Evolutionary conservation across 2,888 invertebrate genomes (phyloP).

Genomic region (Caenorhabditis macrosperma): DNA sequence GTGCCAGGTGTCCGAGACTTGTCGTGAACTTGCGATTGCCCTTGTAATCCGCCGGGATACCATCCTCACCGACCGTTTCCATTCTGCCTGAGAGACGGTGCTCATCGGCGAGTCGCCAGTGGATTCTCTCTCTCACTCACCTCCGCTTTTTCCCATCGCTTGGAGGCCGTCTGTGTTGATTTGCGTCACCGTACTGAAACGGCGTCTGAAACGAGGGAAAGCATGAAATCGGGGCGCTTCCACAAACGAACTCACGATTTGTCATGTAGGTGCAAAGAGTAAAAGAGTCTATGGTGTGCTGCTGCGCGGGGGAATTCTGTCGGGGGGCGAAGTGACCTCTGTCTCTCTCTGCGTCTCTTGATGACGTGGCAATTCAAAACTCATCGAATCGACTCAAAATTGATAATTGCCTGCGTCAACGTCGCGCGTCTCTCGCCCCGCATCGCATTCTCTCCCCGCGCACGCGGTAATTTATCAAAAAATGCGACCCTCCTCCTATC

Average conservation of each 20-base stretch:
- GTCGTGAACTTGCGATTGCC: constrained; percentile 65
- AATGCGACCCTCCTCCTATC: no score
- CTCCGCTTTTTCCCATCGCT: constrained; percentile 56
- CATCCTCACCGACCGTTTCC: constrained; percentile 57
- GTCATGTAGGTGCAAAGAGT: constrained; percentile 59
- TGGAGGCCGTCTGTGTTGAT: constrained; percentile 74
- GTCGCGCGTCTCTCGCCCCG: constrained; percentile 15
- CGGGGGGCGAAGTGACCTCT: constrained; percentile 26
- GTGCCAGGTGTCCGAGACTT: constrained; percentile 76
- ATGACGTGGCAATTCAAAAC: constrained; percentile 53
- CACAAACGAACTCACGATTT: constrained; percentile 49
- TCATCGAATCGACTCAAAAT: constrained; percentile 64
- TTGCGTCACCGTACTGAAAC: constrained; percentile 78
- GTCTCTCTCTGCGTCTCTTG: constrained; percentile 49
- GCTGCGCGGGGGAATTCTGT: constrained; percentile 5
- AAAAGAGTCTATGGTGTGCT: constrained; percentile 26
- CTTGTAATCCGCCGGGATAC: constrained; percentile 40
- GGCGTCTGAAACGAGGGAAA: constrained; percentile 61
- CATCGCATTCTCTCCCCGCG: constrained; percentile 1
- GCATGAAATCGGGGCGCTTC: neutral
- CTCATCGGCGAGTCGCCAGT: neutral
- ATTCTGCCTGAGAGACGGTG: constrained; percentile 36
- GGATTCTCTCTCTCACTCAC: neutral
- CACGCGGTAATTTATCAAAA: constrained; percentile 57
- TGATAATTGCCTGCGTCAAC: constrained; percentile 56